phyloP scores from a whole-genome alignment of 1,140 invertebrate genomes.

The Wiebesia pumilae region DNA sequence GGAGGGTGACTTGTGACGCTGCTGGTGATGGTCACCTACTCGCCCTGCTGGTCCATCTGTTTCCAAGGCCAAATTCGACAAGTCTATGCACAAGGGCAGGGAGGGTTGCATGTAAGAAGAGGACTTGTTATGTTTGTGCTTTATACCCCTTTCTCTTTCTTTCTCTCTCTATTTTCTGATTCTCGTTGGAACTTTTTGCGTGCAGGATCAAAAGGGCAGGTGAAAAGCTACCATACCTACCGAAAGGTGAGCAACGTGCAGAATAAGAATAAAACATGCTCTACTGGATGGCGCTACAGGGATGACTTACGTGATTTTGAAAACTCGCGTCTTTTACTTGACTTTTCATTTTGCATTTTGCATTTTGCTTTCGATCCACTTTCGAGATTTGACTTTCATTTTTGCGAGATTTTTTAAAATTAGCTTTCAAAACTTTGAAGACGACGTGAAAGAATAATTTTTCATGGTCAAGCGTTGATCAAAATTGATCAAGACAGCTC shows the following conservation, averaged over 20 bases:
- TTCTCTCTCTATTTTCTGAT: neutral
- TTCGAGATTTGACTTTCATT: too few relatives aligned
- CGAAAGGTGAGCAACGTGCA: conserved; percentile 60
- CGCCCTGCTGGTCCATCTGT: conserved; percentile 75
- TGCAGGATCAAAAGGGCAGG: conserved; percentile 25
- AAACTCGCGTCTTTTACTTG: neutral
- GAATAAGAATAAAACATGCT: conserved; percentile 38
- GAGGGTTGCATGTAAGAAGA: neutral
- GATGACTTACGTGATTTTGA: neutral
- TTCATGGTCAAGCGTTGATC: too few relatives aligned
- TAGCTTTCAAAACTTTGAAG: too few relatives aligned
- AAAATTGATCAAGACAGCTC: too few relatives aligned
- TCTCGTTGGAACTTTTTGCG: conserved; percentile 19
- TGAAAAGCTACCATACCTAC: conserved; percentile 54
- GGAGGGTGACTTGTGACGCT: conserved; percentile 59
- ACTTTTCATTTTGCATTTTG: neutral
- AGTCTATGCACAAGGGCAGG: conserved; percentile 76
- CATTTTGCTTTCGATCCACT: too few relatives aligned
- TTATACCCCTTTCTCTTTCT: too few relatives aligned
- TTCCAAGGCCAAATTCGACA: conserved; percentile 85
- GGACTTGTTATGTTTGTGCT: neutral
- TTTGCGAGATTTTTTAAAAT: too few relatives aligned
- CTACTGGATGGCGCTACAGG: neutral
- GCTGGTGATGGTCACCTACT: conserved; percentile 60
- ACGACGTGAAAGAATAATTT: too few relatives aligned